These are phyloP conservation scores for Ovis aries DNA, from an alignment of 2,113 vertebrate species.

Conservation along the genomic window DNA sequence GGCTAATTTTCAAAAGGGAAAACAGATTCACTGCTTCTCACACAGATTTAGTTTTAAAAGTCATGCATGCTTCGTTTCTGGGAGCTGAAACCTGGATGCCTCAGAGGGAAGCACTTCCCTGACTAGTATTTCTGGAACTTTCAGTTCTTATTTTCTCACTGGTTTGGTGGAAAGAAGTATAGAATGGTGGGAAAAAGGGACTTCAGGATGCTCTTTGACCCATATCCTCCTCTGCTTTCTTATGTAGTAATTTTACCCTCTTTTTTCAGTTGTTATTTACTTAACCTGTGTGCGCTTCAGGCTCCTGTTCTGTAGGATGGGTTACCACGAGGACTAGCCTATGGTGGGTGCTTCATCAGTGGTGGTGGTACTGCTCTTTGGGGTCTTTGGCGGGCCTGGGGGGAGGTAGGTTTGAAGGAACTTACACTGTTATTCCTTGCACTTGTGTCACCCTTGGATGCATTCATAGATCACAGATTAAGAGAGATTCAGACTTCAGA, in stretches of 20 bases:
- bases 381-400: not conserved
- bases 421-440: not conserved
- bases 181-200: not conserved
- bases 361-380: not conserved
- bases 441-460: not conserved
- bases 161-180: not conserved
- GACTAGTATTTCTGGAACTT: not conserved
- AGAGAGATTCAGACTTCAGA: not conserved
- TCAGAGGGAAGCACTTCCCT: not conserved
- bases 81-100: not conserved
- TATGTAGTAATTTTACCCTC: not conserved
- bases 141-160: not conserved
- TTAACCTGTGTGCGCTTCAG: not conserved
- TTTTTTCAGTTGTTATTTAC: not conserved
- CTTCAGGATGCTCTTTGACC: not conserved
- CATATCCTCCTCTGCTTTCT: not conserved
- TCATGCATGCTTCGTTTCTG: not conserved
- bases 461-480: not conserved
- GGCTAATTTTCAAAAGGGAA: slow-evolving; percentile 21
- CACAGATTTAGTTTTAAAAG: not conserved
- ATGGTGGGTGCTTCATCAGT: not conserved
- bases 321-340: not conserved
- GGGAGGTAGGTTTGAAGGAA: not conserved
- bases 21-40: not conserved
- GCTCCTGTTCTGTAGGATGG: not conserved